Evolutionary conservation across 2,888 invertebrate genomes (phyloP).

Genomic region (Muscina levida): DNA sequence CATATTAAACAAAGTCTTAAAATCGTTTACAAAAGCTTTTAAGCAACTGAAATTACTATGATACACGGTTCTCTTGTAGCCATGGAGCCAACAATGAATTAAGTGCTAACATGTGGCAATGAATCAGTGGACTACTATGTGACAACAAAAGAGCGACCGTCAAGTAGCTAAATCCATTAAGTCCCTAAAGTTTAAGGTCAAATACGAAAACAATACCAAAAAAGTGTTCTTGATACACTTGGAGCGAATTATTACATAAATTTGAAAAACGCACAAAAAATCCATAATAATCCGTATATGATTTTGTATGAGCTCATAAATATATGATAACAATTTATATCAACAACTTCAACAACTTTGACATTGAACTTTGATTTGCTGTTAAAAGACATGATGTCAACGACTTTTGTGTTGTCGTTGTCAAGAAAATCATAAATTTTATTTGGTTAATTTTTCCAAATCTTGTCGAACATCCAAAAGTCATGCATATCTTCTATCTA

Average conservation of each 20-base stretch:
- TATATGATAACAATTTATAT: too few species aligned
- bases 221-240: too few species aligned
- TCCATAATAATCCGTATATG: too few species aligned
- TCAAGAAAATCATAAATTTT: slow-evolving; percentile 13
- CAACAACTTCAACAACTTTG: not conserved
- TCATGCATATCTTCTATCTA: slow-evolving; percentile 43
- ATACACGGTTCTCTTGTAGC: not conserved
- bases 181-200: slow-evolving; percentile 57
- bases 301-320: too few species aligned
- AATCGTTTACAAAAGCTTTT: slow-evolving; percentile 26
- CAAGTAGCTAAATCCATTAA: slow-evolving; percentile 51
- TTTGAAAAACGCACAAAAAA: slow-evolving; percentile 13
- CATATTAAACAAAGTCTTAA: not conserved
- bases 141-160: slow-evolving; percentile 34
- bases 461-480: slow-evolving; percentile 44
- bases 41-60: not conserved
- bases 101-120: slow-evolving; percentile 20
- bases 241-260: too few species aligned
- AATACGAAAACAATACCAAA: too few species aligned
- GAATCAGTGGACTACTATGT: not conserved
- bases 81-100: slow-evolving; percentile 3
- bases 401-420: slow-evolving; percentile 12
- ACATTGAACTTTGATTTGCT: slow-evolving; percentile 54
- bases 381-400: slow-evolving; percentile 21
- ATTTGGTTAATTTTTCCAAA: slow-evolving; percentile 26